Conservation (phyloP, 2,888 invertebrate genomes). For the Tenthredo distinguenda region DNA sequence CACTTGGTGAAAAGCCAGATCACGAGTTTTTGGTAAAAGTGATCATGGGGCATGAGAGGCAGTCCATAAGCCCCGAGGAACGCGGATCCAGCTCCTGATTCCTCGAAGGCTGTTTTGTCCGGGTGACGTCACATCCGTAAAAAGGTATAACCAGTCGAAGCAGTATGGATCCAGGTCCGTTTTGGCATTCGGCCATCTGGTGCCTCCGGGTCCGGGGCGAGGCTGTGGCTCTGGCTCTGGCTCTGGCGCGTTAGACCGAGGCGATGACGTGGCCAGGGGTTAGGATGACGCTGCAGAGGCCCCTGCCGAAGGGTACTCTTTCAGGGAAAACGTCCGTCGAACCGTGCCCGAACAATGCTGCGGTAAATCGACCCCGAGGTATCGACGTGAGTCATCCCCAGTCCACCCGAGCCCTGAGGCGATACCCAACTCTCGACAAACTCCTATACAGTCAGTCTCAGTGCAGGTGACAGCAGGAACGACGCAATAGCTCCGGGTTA, state of each 20-base stretch:
- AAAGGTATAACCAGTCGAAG: background rate
- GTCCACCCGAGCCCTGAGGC: background rate
- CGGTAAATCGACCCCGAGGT: background rate
- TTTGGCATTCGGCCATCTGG: slow-evolving; percentile 46
- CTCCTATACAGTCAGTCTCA: slow-evolving; percentile 3
- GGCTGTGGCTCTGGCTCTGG: slow-evolving; percentile 1
- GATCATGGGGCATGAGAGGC: background rate
- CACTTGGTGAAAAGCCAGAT: background rate
- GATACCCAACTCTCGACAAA: background rate
- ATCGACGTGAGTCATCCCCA: background rate
- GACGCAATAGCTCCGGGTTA: slow-evolving; percentile 16
- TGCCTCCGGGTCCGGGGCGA: slow-evolving; percentile 28
- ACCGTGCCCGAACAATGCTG: background rate
- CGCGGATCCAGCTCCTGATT: background rate
- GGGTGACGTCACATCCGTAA: slow-evolving; percentile 16
- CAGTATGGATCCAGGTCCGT: slow-evolving; percentile 43
- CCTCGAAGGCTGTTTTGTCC: background rate
- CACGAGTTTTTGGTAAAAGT: background rate
- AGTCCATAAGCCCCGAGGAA: background rate
- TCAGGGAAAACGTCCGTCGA: background rate
- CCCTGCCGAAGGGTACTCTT: background rate
- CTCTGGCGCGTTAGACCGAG: slow-evolving; percentile 12
- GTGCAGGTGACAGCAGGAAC: slow-evolving; percentile 12
- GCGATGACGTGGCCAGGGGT: background rate
- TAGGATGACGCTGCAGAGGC: slow-evolving; percentile 17